phyloP scores from a whole-genome alignment of 2,797 vertebrate genomes.

The Gymnothorax javanicus region DNA sequence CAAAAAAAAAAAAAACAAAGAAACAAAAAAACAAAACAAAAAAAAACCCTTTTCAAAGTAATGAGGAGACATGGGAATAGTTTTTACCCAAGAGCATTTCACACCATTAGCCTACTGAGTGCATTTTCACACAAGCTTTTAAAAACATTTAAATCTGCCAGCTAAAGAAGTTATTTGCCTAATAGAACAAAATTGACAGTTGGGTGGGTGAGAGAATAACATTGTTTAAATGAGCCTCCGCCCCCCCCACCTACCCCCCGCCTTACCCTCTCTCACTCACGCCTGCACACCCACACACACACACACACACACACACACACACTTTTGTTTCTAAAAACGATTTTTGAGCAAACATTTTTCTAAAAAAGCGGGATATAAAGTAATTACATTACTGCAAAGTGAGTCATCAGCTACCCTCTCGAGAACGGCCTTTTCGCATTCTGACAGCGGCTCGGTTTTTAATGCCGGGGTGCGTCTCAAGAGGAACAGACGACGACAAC shows the following conservation, averaged over 20 bases:
- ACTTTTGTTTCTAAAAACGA: background rate
- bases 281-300: conserved; percentile 18
- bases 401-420: background rate
- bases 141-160: conserved; percentile 10
- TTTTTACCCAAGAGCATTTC: background rate
- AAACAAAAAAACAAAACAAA: no score
- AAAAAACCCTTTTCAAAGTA: background rate
- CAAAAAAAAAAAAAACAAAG: no score
- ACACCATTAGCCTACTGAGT: background rate
- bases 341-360: no score
- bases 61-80: background rate
- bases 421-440: no score
- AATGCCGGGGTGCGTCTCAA: background rate
- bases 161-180: background rate
- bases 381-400: background rate
- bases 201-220: background rate
- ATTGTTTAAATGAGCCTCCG: no score
- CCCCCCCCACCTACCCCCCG: background rate
- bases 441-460: background rate
- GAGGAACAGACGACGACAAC: no score
- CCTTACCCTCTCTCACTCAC: background rate
- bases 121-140: background rate
- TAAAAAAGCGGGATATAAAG: background rate
- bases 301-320: background rate
- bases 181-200: conserved; percentile 5